Conservation (phyloP, 1,140 invertebrate species). For the Halesus radiatus region DNA sequence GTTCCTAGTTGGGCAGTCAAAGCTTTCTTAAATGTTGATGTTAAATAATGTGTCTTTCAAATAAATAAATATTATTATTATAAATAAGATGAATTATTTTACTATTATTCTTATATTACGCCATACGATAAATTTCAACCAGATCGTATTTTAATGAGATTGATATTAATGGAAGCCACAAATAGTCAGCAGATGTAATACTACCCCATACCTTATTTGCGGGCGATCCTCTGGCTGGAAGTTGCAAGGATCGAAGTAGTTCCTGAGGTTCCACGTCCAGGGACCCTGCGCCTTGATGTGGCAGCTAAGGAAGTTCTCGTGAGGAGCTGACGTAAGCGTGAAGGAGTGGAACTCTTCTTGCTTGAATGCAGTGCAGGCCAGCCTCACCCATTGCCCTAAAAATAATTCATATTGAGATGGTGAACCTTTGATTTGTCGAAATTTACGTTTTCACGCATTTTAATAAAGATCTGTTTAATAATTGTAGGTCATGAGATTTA, state of each 20-base stretch:
- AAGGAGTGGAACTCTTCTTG: constrained; percentile 98
- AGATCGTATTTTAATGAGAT: too few relatives aligned
- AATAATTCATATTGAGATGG: constrained; percentile 74
- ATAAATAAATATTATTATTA: too few relatives aligned
- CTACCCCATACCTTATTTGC: constrained; percentile 73
- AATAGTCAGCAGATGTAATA: too few relatives aligned
- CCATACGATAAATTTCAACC: too few relatives aligned
- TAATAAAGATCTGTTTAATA: not conserved
- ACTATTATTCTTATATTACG: too few relatives aligned
- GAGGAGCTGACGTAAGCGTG: constrained; percentile 97
- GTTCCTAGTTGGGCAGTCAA: too few relatives aligned
- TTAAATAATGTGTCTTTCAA: too few relatives aligned
- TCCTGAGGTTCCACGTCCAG: constrained; percentile 98
- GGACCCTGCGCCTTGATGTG: constrained; percentile 99
- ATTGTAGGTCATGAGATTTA: not conserved
- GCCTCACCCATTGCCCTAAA: constrained; percentile 88
- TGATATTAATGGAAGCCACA: too few relatives aligned
- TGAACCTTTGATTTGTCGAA: too few relatives aligned
- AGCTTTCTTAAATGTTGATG: too few relatives aligned
- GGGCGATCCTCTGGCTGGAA: constrained; percentile 91
- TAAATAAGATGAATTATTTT: too few relatives aligned
- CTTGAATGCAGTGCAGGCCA: constrained; percentile 93
- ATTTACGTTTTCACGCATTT: too few relatives aligned
- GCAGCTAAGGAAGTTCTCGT: constrained; percentile 96
- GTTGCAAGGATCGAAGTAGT: constrained; percentile 96